Base-by-base conservation (phyloP, 2,888 invertebrate species). In the Eledona agricola region DNA sequence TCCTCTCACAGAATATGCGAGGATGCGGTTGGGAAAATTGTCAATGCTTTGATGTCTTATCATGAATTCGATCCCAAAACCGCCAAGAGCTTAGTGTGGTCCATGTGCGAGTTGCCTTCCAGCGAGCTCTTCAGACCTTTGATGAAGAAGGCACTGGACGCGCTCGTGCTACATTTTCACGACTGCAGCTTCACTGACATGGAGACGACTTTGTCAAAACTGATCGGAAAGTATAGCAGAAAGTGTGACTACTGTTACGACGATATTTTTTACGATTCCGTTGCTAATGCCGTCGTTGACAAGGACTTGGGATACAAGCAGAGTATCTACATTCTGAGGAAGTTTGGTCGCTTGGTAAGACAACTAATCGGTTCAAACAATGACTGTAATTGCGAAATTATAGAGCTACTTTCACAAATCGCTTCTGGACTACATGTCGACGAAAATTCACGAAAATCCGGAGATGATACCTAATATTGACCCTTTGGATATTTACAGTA, bases 241-340 rank as follows among this genome's bases (percentile, higher is more conserved):
- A 80, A 79, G 57, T 74, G 78, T 43, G 35, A n/a, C 5, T 79
- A 79, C 68, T 86, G 81, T 67, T 88, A 86, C 61, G 80, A 85
- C 59, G 84, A 84, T 61, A 78, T 79, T 40, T 77, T 86, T 58
- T 73, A 84, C 64, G 82, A 87, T 61, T 77, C 78, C 1, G 77
- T 81, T 23, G 81, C 80, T 2, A 77, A 78, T 32, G 80, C 79
- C 60, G 74, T 81, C 9, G 75, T 84, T 10, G 73, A 78, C 25
- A 76, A 80, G n/a, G 69, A 81, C 42, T 59, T 81, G 6, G 79
- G 76, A n/a, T 83, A 83, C 59, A 77, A 79, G 19, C 74, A 78
- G 28, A 77, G 76, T 0, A 58, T 82, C 20, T 76, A 79, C 37
- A 64, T 83, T 4, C 74, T 83, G 1, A 77, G 80, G 43, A 79